A percentile compares a stretch with the other conserved stretches of the same genome.
Conservation (phyloP, 2,797 vertebrate genomes). For the Epinephelus awoara region DNA sequence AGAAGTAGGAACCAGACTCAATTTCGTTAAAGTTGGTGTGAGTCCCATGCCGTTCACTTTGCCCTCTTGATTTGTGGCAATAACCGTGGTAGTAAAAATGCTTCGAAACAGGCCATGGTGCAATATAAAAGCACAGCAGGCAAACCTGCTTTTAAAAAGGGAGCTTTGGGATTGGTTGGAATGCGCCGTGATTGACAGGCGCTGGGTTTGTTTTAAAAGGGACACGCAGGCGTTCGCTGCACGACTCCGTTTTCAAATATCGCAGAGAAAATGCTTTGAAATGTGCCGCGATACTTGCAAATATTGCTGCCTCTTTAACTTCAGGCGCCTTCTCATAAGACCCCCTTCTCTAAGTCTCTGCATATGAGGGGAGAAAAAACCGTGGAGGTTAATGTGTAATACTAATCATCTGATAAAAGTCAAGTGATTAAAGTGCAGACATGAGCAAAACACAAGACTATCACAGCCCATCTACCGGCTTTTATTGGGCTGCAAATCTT, state of each 20-base stretch:
- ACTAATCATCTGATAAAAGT: slow-evolving; percentile 37
- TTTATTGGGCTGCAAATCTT: slow-evolving; percentile 56
- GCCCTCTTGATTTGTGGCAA: slow-evolving; percentile 95
- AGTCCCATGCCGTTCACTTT: slow-evolving; percentile 90
- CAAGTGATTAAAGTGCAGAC: slow-evolving; percentile 43
- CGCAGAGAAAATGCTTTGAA: slow-evolving; percentile 97
- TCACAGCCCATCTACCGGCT: slow-evolving; percentile 8
- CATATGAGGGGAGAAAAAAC: slow-evolving; percentile 8
- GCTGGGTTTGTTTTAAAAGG: slow-evolving; percentile 98
- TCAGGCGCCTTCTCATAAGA: slow-evolving; percentile 65
- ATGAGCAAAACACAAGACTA: slow-evolving; percentile 42
- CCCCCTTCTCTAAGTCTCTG: slow-evolving; percentile 34
- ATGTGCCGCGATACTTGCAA: slow-evolving; percentile 90
- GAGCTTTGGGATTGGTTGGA: slow-evolving; percentile 95
- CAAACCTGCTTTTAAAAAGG: slow-evolving; percentile 95
- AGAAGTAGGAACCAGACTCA: slow-evolving; percentile 81
- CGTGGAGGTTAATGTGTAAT: slow-evolving; percentile 54
- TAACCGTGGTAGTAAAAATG: slow-evolving; percentile 96
- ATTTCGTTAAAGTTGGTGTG: slow-evolving; percentile 87
- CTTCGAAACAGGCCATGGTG: slow-evolving; percentile 96
- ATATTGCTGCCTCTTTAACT: slow-evolving; percentile 82
- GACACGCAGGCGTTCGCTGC: slow-evolving; percentile 97
- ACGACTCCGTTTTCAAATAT: slow-evolving; percentile 97
- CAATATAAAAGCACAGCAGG: slow-evolving; percentile 99
- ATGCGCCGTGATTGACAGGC: slow-evolving; percentile 95